A percentile compares a stretch with the other conserved stretches of the same genome.
These are phyloP conservation scores for Meriones unguiculatus DNA, from an alignment of 2,113 vertebrate species.

Conservation along the genomic window DNA sequence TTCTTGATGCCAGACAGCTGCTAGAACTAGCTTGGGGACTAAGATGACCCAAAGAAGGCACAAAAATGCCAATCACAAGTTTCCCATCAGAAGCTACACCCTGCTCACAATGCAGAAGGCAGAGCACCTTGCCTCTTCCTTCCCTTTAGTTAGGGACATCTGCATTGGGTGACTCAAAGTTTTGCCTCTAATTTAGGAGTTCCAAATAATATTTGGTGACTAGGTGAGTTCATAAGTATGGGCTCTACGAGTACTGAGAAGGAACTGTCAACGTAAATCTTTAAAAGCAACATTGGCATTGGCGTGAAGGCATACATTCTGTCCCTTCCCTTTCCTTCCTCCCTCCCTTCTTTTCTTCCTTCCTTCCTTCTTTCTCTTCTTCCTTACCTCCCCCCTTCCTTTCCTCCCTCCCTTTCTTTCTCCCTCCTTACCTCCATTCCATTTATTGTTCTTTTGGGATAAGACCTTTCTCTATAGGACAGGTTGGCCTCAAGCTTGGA, in stretches of 20 bases:
- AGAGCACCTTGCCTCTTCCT: fast-evolving
- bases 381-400: background rate
- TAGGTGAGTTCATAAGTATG: background rate
- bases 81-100: background rate
- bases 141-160: fast-evolving
- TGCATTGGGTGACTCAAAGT: fast-evolving
- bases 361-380: background rate
- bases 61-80: background rate
- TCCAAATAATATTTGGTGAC: background rate
- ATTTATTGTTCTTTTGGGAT: background rate
- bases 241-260: background rate
- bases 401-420: too few species aligned
- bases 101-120: fast-evolving
- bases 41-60: background rate
- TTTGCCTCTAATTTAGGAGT: background rate
- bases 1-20: background rate
- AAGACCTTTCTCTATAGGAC: background rate
- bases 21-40: too few species aligned
- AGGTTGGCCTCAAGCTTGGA: background rate
- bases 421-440: background rate
- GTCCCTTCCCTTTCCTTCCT: background rate
- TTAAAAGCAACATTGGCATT: fast-evolving
- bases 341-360: background rate
- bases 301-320: background rate
- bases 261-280: fast-evolving